Evolutionary conservation across 1,140 invertebrate genomes (phyloP), one percentile per base, ranked within the genome.

Genomic region (Wiebesia pumilae): DNA sequence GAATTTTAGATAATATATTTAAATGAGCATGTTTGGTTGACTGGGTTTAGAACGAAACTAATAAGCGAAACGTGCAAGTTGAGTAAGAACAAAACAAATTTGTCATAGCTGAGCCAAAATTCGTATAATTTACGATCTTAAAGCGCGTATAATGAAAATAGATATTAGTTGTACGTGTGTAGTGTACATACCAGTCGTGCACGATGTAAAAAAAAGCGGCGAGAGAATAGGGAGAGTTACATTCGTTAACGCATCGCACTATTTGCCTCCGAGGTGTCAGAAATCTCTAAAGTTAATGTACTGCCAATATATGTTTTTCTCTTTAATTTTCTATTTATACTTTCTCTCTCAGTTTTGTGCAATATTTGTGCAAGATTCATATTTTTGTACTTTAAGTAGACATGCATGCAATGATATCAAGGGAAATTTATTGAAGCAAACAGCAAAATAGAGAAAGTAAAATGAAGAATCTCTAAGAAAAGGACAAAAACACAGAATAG

Each of bases 121-220:
- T 81, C 71, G 85, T 81, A 88, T 88, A 85, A 87, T 89, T 88
- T 86, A 86, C 38, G 51, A 58, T 65, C 30, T 47, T 58, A n/a
- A 47, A 73, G 65, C 73, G 88, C 89, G 89, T 89, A 88, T 90
- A 89, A 87, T 88, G 82, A 89, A 90, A 90, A 90, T 89, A 90
- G 90, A 89, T 90, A 89, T 85, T 82, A 83, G 67, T 58, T 83
- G 77, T 1, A 30, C 35, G 27, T 24, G 27, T 47, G 19, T 62
- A 62, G 58, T 86, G 78, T 77, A 38, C 73, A n/a, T 43, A 69
- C n/a, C 30, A 27, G 33, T 38, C 0, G 35, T 24, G 16, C 73
- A 82, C 84, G 67, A 88, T 54, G 81, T 75, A 84, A 81, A 78
- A 21, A 40, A 62, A 62, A 27, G 14, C 35, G 83, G 84, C n/a